Evolutionary conservation across 2,113 vertebrate species (phyloP).

Genomic region (Montifringilla adamsi): DNA sequence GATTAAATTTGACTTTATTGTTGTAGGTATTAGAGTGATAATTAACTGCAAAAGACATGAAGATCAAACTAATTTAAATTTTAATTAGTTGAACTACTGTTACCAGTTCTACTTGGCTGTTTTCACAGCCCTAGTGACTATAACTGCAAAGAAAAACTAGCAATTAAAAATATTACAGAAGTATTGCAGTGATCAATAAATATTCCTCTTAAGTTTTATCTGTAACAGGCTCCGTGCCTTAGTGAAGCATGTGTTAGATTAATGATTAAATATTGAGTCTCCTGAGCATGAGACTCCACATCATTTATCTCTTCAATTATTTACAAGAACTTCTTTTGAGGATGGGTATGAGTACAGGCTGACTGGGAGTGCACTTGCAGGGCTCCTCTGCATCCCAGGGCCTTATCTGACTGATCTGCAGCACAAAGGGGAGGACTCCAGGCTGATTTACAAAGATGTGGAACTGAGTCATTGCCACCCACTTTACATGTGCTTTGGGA

Average conservation of each 20-base stretch:
- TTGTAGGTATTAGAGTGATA: slow-evolving; percentile 20
- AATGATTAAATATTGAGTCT: background rate
- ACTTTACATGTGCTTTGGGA: background rate
- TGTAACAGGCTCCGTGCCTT: background rate
- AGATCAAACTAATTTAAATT: slow-evolving; percentile 29
- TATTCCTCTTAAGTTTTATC: background rate
- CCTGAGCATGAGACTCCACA: background rate
- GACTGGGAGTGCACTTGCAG: background rate
- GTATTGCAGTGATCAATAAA: background rate
- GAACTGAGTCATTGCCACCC: background rate
- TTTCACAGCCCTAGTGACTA: background rate
- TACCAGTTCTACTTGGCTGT: background rate
- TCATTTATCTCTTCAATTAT: background rate
- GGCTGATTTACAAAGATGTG: background rate
- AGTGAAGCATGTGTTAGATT: background rate
- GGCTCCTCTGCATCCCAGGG: background rate
- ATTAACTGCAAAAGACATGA: slow-evolving; percentile 2
- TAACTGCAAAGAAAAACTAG: background rate
- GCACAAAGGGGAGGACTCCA: background rate
- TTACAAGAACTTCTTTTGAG: background rate
- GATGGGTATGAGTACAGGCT: background rate
- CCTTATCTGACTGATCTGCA: background rate
- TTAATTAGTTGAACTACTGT: slow-evolving; percentile 38
- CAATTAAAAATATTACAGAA: background rate
- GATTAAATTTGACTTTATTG: slow-evolving; percentile 50